A percentile compares a stretch with the other conserved stretches of the same genome.
These are phyloP conservation scores for Panagrolaimus sp. DNA, from an alignment of 1,140 invertebrate species.

Conservation along the genomic window DNA sequence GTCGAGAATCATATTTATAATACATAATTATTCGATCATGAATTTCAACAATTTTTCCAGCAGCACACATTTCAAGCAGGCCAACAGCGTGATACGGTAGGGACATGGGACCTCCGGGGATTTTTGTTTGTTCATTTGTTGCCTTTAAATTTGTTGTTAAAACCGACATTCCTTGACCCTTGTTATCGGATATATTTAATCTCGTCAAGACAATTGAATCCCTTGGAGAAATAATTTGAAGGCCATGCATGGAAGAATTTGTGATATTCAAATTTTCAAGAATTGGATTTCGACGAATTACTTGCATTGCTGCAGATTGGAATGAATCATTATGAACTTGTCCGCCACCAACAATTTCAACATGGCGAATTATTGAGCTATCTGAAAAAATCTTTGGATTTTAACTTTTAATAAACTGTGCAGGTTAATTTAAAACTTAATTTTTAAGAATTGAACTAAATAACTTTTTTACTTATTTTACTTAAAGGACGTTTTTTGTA, in stretches of 20 bases:
- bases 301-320: constrained; percentile 76
- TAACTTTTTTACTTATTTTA: too few relatives aligned
- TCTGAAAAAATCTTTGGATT: constrained; percentile 36
- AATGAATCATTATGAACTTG: constrained; percentile 85
- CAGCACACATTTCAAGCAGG: constrained; percentile 88
- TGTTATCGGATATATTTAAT: constrained; percentile 71
- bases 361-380: constrained; percentile 71
- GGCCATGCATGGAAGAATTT: constrained; percentile 79
- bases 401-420: constrained; percentile 17
- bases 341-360: constrained; percentile 87
- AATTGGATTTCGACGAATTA: constrained; percentile 75
- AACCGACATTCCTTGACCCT: constrained; percentile 82
- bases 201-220: constrained; percentile 59
- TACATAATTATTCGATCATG: constrained; percentile 85
- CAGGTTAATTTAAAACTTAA: background rate
- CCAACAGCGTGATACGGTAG: constrained; percentile 91
- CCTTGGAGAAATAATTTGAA: constrained; percentile 64
- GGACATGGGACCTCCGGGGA: constrained; percentile 73
- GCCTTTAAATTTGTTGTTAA: constrained; percentile 85
- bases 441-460: background rate
- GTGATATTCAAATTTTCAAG: constrained; percentile 77
- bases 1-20: constrained; percentile 92
- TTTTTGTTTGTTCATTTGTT: constrained; percentile 30
- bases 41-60: constrained; percentile 80
- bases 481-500: too few relatives aligned